Conservation (phyloP, 92 coral and sea anemone genomes). For the Epizoanthus stellaris region DNA sequence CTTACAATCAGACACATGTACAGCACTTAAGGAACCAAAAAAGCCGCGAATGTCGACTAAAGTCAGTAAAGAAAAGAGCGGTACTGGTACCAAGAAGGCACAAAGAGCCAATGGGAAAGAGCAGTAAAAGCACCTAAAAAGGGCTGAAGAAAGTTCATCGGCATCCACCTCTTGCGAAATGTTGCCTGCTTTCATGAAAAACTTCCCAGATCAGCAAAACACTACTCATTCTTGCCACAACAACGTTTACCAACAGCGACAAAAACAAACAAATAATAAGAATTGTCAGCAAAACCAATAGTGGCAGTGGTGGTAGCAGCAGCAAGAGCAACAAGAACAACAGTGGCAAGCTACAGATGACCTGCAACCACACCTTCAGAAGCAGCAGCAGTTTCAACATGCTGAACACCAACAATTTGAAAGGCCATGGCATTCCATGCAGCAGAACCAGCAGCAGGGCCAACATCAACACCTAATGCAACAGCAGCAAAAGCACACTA, state of each 20-base stretch:
- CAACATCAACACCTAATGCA: neutral
- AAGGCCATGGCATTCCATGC: too few species aligned
- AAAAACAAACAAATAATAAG: neutral
- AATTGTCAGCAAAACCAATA: neutral
- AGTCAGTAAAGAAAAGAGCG: neutral
- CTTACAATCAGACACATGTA: neutral
- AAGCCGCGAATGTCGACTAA: slow-evolving; percentile 4
- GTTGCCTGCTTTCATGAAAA: neutral
- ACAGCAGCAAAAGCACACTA: neutral
- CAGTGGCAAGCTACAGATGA: neutral
- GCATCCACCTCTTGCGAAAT: neutral
- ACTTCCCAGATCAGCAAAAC: neutral
- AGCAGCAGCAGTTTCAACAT: neutral
- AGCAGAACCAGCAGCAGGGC: neutral
- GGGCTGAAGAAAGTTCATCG: slow-evolving; percentile 10
- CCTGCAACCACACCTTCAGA: too few species aligned
- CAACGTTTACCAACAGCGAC: neutral
- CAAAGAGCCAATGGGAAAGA: neutral
- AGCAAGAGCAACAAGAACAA: neutral
- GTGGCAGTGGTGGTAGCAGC: neutral
- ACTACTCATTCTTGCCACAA: neutral
- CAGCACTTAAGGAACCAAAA: neutral
- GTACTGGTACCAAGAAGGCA: too few species aligned
- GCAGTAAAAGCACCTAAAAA: neutral
- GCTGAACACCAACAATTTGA: too few species aligned